Evolutionary conservation across 2,888 invertebrate species (phyloP).

Genomic region (Monopis laevigella): DNA sequence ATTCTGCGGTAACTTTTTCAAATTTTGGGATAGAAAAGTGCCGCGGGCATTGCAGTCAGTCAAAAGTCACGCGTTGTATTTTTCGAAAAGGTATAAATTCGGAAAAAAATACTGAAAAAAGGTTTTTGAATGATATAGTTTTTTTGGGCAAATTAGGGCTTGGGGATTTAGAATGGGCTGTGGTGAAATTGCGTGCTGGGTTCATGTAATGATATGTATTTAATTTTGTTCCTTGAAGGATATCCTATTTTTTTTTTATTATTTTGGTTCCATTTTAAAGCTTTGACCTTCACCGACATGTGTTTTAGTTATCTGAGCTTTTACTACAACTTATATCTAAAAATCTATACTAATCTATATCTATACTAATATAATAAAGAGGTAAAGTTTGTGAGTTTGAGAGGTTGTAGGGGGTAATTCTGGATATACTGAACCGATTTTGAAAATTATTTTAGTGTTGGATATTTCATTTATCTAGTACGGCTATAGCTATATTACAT

Average conservation of each 20-base stretch:
- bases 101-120: constrained; percentile 2
- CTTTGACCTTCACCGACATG: neutral
- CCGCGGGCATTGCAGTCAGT: constrained; percentile 60
- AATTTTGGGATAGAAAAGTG: constrained; percentile 36
- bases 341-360: too few species aligned
- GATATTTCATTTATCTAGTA: too few species aligned
- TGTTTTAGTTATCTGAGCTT: too few species aligned
- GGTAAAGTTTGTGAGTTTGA: too few species aligned
- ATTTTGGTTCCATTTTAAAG: neutral
- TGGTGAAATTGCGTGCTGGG: constrained; percentile 55
- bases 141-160: constrained; percentile 59
- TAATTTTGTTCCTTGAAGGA: neutral
- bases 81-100: constrained; percentile 24
- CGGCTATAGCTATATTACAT: too few species aligned
- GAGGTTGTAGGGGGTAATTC: too few species aligned
- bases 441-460: too few species aligned
- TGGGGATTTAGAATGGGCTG: constrained; percentile 33
- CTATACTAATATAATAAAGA: too few species aligned
- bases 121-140: constrained; percentile 54
- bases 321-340: too few species aligned
- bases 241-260: constrained; percentile 21
- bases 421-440: too few species aligned
- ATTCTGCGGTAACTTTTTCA: neutral
- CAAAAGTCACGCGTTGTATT: constrained; percentile 56
- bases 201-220: constrained; percentile 4